Base-by-base conservation (phyloP, 2,888 invertebrate genomes). In the Metacarcinus magister region DNA sequence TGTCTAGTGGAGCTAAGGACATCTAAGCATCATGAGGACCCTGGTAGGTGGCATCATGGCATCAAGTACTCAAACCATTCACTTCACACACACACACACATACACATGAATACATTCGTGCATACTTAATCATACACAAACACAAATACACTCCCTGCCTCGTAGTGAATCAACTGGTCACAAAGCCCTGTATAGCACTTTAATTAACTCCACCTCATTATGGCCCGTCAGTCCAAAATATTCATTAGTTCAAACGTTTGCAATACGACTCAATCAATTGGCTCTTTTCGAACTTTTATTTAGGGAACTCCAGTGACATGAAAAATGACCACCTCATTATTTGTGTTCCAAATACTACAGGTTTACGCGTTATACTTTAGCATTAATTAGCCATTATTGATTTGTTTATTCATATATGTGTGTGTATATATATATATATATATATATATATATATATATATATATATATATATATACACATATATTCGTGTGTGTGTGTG, bases 381-480 rank as follows among this genome's bases (percentile, higher is more conserved):
- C 39, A 39, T 39, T 39, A 39, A 39, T 39, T 39, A 39, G 39
- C 39, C 39, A 39, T 39, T 39, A 39, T 39, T 60, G 60, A 60
- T 75, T 28, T 28, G 28, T 89, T 82, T 89, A 94, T 89, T 82
- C 28, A 48, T 94, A 87, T 82, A 44, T 94, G 39, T 94, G 39
- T 94, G 39, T 94, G 39, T 94, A 46, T 94, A 46, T 94, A 46
- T 94, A 46, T 94, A 46, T 94, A 46, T 94, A 46, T 94, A 46
- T 94, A 46, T 94, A 28, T 46, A 32, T 93, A n/a, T 39, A 28
- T 93, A 13, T 60, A n/a, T 60, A 13, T 93, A 16, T 54, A n/a
- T 93, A n/a, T 93, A 16, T 93, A 32, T 93, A 32, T 54, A 32
- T 32, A 28, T 67, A 67, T 60, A 32, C 10, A 43, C n/a, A 39